Evolutionary conservation across 2,888 invertebrate species (phyloP), one percentile per base, ranked within the genome.

Genomic region (Uropetala carovei): DNA sequence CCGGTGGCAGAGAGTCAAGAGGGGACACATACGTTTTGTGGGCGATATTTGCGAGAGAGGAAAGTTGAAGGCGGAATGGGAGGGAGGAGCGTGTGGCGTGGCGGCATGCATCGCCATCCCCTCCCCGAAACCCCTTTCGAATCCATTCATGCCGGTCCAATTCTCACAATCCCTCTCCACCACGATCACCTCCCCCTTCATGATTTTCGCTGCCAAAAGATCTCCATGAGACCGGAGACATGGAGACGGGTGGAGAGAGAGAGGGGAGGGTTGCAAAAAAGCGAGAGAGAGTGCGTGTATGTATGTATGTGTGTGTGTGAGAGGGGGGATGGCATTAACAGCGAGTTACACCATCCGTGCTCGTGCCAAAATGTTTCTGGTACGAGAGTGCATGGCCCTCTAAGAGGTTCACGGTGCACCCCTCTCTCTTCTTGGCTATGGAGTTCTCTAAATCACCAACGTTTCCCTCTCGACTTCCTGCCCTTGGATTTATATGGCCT

Each of bases 21-120:
- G 83, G 83, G 56, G 83, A 83, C 83, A 83, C 83, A 83, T 83
- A 83, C 83, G 83, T 83, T 83, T 83, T 57, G 83, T 56, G 83
- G 83, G 57, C 57, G 43, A 57, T 83, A 56, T 83, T 30, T 30
- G 56, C 83, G 83, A 83, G 83, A 83, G 83, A 57, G 18, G 83
- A 43, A 43, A 43, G 43, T 43, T 43, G 43, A 43, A 43, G 43
- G 1, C 43, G 43, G 5, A 43, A 43, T 43, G 43, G 43, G 43
- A 43, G 43, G 43, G 43, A 43, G 43, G 43, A 5, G 43, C 43
- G 43, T 43, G 43, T 43, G 43, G 43, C 43, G 43, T 43, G 43
- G 43, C 43, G 43, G 43, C 22, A 8, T 22, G 75, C 75, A 18
- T 22, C 22, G 22, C 64, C 64, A 9, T n/a, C 64, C 64, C 43